Conservation (phyloP, 2,113 vertebrate genomes). For the Cottus gobio region DNA sequence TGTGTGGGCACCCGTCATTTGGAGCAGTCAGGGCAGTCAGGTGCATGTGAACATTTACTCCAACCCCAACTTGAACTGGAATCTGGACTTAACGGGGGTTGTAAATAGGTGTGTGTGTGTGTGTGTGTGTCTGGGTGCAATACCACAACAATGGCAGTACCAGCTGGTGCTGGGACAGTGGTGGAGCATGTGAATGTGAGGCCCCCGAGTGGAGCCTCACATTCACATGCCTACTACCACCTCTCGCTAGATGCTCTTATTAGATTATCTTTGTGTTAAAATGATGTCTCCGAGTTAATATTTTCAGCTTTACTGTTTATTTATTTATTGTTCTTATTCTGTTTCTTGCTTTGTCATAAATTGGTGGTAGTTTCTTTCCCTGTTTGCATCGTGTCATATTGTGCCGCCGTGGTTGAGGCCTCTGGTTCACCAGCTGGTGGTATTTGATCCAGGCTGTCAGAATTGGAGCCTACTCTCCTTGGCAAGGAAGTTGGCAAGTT, state of each 20-base stretch:
- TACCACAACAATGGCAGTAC: slow-evolving; percentile 57
- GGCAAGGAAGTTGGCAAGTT: slow-evolving; percentile 59
- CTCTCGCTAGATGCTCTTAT: neutral
- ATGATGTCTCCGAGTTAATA: neutral
- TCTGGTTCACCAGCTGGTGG: slow-evolving; percentile 66
- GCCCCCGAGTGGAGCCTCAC: slow-evolving; percentile 24
- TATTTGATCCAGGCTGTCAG: slow-evolving; percentile 63
- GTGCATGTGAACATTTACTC: slow-evolving; percentile 73
- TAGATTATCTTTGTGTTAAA: neutral
- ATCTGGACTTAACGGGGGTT: slow-evolving; percentile 72
- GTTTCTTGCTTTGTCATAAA: neutral
- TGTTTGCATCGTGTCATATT: slow-evolving; percentile 38
- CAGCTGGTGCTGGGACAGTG: slow-evolving; percentile 66
- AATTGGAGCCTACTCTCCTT: slow-evolving; percentile 58
- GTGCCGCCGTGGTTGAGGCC: slow-evolving; percentile 34
- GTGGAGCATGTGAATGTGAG: no score
- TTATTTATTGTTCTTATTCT: neutral
- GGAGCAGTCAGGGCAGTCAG: slow-evolving; percentile 45
- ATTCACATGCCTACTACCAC: slow-evolving; percentile 6
- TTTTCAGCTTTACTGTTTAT: neutral
- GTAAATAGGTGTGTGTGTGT: slow-evolving; percentile 74
- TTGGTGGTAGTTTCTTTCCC: neutral
- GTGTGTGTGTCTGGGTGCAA: slow-evolving; percentile 37
- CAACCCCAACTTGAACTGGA: slow-evolving; percentile 61
- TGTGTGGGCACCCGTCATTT: slow-evolving; percentile 71